Evolutionary conservation across 2,888 invertebrate genomes (phyloP).

Genomic region (Eucera pruinosa): DNA sequence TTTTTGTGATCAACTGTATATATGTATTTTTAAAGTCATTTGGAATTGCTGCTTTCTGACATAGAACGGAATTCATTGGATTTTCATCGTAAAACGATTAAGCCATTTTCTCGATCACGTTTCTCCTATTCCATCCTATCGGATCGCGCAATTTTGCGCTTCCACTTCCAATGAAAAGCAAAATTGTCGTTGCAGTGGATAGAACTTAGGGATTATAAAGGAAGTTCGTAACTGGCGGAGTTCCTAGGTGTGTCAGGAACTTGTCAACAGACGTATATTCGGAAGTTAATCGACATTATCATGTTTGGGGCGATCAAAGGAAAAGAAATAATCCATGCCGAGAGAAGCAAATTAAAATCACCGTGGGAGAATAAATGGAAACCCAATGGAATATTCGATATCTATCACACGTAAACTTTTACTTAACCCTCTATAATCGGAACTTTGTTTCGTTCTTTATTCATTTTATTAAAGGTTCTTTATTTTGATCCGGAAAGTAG

Average conservation of each 20-base stretch:
- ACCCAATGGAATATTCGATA: too few relatives aligned
- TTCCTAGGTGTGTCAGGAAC: slow-evolving; percentile 27
- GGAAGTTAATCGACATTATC: slow-evolving; percentile 23
- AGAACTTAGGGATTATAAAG: neutral
- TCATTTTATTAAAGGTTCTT: too few relatives aligned
- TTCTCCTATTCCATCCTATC: slow-evolving; percentile 8
- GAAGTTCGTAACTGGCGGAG: slow-evolving; percentile 14
- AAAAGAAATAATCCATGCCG: too few relatives aligned
- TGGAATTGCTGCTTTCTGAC: neutral
- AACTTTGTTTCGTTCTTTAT: too few relatives aligned
- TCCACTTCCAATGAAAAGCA: neutral
- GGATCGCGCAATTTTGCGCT: neutral
- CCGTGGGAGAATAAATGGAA: too few relatives aligned
- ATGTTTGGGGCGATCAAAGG: slow-evolving; percentile 3
- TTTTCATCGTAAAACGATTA: slow-evolving; percentile 44
- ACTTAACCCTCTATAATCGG: too few relatives aligned
- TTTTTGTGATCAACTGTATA: too few relatives aligned
- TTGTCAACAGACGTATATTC: too few relatives aligned
- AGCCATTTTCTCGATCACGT: neutral
- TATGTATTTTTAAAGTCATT: slow-evolving; percentile 16
- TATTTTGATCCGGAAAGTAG: too few relatives aligned
- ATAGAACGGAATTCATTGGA: slow-evolving; percentile 12
- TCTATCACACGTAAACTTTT: too few relatives aligned
- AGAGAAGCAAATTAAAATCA: too few relatives aligned
- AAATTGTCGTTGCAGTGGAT: slow-evolving; percentile 10